A percentile compares a stretch with the other conserved stretches of the same genome.
phyloP scores from a whole-genome alignment of 2,797 vertebrate genomes.

The Podarcis lilfordi region DNA sequence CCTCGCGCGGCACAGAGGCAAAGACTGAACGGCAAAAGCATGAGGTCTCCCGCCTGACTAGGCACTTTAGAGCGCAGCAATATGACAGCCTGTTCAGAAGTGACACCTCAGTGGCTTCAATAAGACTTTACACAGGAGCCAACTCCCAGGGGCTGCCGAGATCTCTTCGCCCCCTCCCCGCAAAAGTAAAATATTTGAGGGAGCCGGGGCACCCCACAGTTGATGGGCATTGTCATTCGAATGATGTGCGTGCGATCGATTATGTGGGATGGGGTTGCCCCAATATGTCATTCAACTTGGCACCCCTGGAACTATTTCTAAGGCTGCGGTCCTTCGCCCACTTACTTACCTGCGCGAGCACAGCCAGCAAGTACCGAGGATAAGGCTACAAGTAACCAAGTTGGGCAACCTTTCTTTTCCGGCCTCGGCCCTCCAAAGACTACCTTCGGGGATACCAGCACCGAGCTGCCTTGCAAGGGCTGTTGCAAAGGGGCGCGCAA shows the following conservation, averaged over 20 bases:
- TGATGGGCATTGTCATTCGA: too few relatives aligned
- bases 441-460: background rate
- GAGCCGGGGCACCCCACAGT: too few relatives aligned
- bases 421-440: background rate
- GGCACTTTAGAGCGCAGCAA: background rate
- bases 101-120: background rate
- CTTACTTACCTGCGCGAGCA: background rate
- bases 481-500: too few relatives aligned
- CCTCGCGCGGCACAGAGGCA: background rate
- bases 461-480: background rate
- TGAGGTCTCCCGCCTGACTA: background rate
- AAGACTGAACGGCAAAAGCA: background rate
- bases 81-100: background rate
- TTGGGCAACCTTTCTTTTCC: background rate
- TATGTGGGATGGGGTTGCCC: too few relatives aligned
- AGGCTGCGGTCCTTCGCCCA: background rate
- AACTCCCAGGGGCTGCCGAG: background rate
- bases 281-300: too few relatives aligned
- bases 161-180: too few relatives aligned
- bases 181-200: background rate
- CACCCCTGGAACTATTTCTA: background rate
- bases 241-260: too few relatives aligned
- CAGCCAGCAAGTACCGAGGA: background rate
- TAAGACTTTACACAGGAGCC: background rate
- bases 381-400: background rate